These are phyloP conservation scores for Sycophila texana DNA, from an alignment of 2,888 invertebrate genomes.

Conservation along the genomic window DNA sequence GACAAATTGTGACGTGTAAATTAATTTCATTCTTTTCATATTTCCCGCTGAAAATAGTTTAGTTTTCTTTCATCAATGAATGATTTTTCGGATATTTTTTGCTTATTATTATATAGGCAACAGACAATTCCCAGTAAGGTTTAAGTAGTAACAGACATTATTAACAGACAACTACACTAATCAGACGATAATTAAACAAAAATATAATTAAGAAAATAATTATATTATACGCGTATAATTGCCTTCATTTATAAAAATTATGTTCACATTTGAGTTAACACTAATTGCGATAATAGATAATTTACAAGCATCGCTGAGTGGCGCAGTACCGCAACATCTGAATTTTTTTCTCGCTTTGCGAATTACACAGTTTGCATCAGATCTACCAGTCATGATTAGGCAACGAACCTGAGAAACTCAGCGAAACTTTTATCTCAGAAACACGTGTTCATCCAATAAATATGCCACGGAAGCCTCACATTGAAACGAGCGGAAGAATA, in stretches of 20 bases:
- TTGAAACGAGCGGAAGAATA: slow-evolving; percentile 28
- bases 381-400: slow-evolving; percentile 24
- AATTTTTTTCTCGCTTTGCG: slow-evolving; percentile 17
- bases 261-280: neutral
- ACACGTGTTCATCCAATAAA: slow-evolving; percentile 49
- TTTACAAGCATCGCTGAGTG: neutral
- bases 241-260: no score
- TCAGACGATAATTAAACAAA: no score
- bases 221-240: neutral
- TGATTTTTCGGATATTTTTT: no score
- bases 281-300: slow-evolving; percentile 41
- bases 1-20: neutral
- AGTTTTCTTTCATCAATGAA: no score
- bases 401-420: slow-evolving; percentile 31
- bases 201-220: neutral
- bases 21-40: no score
- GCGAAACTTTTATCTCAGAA: slow-evolving; percentile 33
- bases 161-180: neutral
- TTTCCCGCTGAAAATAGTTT: no score
- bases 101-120: no score
- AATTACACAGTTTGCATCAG: slow-evolving; percentile 3
- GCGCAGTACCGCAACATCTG: slow-evolving; percentile 3
- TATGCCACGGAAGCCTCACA: slow-evolving; percentile 13
- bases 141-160: neutral
- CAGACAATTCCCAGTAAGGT: neutral